Evolutionary conservation across 2,113 vertebrate species (phyloP), one percentile per base, ranked within the genome.

Genomic region (Boulengeromyrus knoepffleri): DNA sequence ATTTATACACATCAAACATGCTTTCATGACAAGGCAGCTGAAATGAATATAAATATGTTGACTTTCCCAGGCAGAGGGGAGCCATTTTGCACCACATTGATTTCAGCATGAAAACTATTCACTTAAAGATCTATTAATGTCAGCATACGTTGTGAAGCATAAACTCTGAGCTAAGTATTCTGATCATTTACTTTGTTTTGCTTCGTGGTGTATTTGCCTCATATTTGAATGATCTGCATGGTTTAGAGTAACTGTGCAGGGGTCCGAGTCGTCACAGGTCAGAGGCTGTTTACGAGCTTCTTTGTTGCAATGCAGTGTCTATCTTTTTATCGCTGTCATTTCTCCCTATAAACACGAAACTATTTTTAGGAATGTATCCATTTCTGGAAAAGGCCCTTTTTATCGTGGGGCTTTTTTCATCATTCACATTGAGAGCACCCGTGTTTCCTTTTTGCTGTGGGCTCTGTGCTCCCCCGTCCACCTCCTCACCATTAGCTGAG

Each of bases 1-100:
- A 83, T 89, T 89, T 91, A 15, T 45, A 84, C 27, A 88, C 50
- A 66, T 66, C 62, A 52, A 24, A 49, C 84, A 77, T 74, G n/a
- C 50, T 84, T 88, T 47, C 87, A 62, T 88, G 42, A 89, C 31
- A 49, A 49, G 58, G 27, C 50, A 91, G 46, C 56, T 50, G 46
- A 84, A 84, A 39, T 21, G 45, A 86, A 77, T 56, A 50, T 47
- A 83, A 31, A 70, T 70, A 21, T 80, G 88, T 83, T 6, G 2
- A 13, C 87, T 88, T 56, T 50, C 86, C 42, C 17, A 24, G 47
- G 9, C 46, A 83, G 80, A 24, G 42, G 15, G 85, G 24, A 58
- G 45, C 24, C 49, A 83, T 87, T 70, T 90, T 85, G 74, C 74
- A 77, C 15, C 36, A 77, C 74, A 42, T 8, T 39, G 10, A 24